Evolutionary conservation across 2,888 invertebrate species (phyloP).

Genomic region (Eristalis intricaria): DNA sequence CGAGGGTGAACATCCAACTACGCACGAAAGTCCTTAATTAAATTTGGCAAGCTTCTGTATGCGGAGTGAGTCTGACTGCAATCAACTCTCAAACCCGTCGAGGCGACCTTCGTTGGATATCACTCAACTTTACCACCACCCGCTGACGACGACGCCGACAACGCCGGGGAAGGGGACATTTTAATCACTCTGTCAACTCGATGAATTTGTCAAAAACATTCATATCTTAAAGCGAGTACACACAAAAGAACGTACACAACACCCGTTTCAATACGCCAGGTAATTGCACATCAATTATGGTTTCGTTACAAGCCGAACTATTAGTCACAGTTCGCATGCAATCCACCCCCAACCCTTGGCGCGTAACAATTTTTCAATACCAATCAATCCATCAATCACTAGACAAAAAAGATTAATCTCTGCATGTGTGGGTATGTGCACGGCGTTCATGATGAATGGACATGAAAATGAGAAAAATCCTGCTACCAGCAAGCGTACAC

Average conservation of each 20-base stretch:
- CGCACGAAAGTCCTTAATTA: too few relatives aligned
- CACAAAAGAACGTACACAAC: background rate
- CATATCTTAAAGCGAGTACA: background rate
- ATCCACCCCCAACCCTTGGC: background rate
- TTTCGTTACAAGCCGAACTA: constrained; percentile 49
- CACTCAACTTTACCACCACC: background rate
- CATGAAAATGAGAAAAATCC: constrained; percentile 34
- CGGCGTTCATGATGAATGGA: constrained; percentile 39
- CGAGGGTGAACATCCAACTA: too few relatives aligned
- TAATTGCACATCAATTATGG: constrained; percentile 49
- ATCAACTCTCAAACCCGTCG: too few relatives aligned
- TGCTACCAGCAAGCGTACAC: background rate
- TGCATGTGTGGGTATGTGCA: background rate
- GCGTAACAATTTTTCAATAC: constrained; percentile 50
- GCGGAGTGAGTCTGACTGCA: too few relatives aligned
- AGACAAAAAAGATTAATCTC: constrained; percentile 8
- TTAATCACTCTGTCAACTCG: constrained; percentile 18
- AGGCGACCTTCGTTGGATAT: too few relatives aligned
- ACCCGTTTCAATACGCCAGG: constrained; percentile 1
- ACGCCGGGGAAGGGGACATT: background rate
- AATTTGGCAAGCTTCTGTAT: too few relatives aligned
- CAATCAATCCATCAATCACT: constrained; percentile 60
- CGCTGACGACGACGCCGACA: too few relatives aligned
- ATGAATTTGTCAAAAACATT: constrained; percentile 24
- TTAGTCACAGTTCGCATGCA: constrained; percentile 41